phyloP scores from a whole-genome alignment of 2,113 vertebrate genomes.

The Labeo rohita region DNA sequence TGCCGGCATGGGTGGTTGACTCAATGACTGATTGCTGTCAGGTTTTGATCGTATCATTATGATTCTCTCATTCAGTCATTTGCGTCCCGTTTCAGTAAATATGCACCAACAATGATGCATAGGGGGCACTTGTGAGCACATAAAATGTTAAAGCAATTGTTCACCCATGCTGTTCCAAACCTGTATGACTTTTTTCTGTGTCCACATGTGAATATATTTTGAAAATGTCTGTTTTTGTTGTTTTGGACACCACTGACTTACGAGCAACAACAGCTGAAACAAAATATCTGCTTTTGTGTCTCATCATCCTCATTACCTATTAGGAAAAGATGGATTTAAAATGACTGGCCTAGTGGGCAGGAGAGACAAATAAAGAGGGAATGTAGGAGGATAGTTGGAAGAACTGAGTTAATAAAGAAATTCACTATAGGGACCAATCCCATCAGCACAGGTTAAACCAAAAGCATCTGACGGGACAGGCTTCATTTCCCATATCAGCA shows the following conservation, averaged over 20 bases:
- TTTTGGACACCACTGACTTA: not conserved
- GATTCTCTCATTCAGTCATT: not conserved
- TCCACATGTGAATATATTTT: not conserved
- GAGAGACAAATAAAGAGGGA: not conserved
- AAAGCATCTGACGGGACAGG: not conserved
- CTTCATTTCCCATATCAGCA: not conserved
- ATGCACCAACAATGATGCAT: not conserved
- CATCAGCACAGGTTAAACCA: slow-evolving; percentile 16
- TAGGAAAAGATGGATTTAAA: not conserved
- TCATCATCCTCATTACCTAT: not conserved
- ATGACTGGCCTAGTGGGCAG: not conserved
- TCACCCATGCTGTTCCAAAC: not conserved
- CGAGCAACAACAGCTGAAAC: not conserved
- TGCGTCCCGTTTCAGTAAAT: not conserved
- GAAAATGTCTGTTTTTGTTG: not conserved
- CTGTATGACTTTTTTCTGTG: not conserved
- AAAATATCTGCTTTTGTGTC: not conserved
- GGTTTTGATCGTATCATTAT: slow-evolving; percentile 11
- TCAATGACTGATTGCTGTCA: slow-evolving; percentile 38
- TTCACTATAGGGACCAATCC: not conserved
- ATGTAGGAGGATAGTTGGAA: not conserved
- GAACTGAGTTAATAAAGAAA: slow-evolving; percentile 3
- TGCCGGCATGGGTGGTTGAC: slow-evolving; percentile 10
- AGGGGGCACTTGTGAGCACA: not conserved
- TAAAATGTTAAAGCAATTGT: not conserved